These are phyloP conservation scores for Xyliphius kryptos DNA, from an alignment of 2,113 vertebrate genomes.

Conservation along the genomic window DNA sequence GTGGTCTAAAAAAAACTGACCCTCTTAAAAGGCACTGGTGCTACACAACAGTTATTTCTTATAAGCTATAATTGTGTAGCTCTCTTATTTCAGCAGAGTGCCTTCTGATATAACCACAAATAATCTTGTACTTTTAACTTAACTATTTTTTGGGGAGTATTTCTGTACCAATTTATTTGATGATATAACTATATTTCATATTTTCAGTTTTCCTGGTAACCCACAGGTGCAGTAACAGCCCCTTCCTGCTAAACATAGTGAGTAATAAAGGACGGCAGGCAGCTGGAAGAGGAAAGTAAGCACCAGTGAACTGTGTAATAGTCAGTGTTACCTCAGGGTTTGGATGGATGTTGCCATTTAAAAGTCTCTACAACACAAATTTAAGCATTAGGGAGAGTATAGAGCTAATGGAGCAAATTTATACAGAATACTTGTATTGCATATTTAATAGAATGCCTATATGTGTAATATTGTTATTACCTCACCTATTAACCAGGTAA, in stretches of 20 bases:
- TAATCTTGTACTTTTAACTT: not conserved
- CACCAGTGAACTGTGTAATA: conserved; percentile 19
- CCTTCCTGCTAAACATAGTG: conserved; percentile 19
- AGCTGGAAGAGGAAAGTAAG: conserved; percentile 10
- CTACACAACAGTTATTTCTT: not conserved
- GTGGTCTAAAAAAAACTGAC: too few relatives aligned
- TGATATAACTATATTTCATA: not conserved
- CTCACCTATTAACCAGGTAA: too few relatives aligned
- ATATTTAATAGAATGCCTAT: too few relatives aligned
- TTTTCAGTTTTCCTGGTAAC: conserved; percentile 9
- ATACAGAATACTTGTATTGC: too few relatives aligned
- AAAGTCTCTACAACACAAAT: conserved; percentile 1
- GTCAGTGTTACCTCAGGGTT: conserved; percentile 15
- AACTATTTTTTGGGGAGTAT: not conserved
- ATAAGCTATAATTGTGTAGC: not conserved
- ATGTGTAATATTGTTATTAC: too few relatives aligned
- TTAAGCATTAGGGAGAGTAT: too few relatives aligned
- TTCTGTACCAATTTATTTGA: not conserved
- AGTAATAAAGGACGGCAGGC: conserved; percentile 22
- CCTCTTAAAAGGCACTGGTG: not conserved
- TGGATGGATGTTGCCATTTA: not conserved
- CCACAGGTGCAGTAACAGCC: conserved; percentile 24
- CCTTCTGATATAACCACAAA: not conserved
- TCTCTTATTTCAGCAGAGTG: not conserved
- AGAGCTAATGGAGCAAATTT: too few relatives aligned